Evolutionary conservation across 2,113 vertebrate genomes (phyloP), one percentile per base, ranked within the genome.

Genomic region (Cygnus atratus): DNA sequence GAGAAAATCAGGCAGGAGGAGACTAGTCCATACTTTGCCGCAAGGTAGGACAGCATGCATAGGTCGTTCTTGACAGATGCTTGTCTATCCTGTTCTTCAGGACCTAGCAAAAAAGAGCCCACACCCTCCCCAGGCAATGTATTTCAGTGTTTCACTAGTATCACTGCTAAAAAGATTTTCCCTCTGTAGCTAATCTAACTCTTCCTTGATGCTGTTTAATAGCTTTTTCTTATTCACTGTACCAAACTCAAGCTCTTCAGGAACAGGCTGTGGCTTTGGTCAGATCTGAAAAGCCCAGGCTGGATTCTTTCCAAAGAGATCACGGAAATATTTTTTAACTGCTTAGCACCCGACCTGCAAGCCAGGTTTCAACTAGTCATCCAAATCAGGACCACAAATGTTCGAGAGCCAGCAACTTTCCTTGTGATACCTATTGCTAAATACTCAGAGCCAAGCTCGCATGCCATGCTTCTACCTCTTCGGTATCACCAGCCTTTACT

Each of bases 81-180:
- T 87, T 84, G 81, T 54, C 89, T 85, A 68, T 78, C 96, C 88
- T 78, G 95, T 91, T 95, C 87, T 84, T 75, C 93, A 91, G 91
- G 91, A 75, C 48, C 33, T 13, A 82, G 74, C 62, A 65, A 84
- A 91, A 33, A 78, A 72, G 22, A 82, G 52, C 44, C 66, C 58
- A 33, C 4, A 4, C 22, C 54, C 26, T 41, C 44, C 33, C 13
- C 35, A 52, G 13, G 58, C 70, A 93, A 54, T 22, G 52, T 18
- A 72, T 91, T 95, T 87, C 74, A 63, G 28, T 25, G 37, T 81
- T 81, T 91, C 81, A 86, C 65, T 52, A 58, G 13, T 28, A 39
- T 6, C 44, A 50, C 5, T 77, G 76, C 52, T 90, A 59, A 43
- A 71, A 80, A 66, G 11, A 19, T 2, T 5, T 70, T 86, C 61